phyloP scores from a whole-genome alignment of 2,797 vertebrate genomes.

The Fratercula arctica region DNA sequence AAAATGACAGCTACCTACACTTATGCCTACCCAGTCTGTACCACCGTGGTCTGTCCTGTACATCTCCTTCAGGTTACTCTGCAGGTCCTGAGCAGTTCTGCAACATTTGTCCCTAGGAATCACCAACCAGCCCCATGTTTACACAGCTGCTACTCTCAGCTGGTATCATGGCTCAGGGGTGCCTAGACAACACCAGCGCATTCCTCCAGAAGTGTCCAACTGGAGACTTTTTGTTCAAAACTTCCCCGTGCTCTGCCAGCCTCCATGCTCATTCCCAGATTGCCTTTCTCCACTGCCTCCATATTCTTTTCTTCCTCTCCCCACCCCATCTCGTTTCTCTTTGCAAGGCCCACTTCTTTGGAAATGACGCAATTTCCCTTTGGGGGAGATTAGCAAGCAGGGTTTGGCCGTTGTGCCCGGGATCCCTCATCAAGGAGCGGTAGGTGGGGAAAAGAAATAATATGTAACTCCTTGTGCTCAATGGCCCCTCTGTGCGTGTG shows the following conservation, averaged over 20 bases:
- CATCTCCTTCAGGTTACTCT: background rate
- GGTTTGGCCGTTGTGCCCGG: background rate
- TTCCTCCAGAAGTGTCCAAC: fast-evolving
- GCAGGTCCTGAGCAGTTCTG: background rate
- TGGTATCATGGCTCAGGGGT: no score
- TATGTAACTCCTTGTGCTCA: background rate
- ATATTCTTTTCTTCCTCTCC: background rate
- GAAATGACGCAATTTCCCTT: background rate
- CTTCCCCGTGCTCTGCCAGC: background rate
- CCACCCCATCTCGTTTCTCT: background rate
- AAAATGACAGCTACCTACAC: background rate
- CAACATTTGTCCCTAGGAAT: background rate
- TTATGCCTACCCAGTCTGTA: background rate
- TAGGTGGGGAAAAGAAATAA: background rate
- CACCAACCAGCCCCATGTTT: background rate
- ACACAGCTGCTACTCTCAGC: background rate
- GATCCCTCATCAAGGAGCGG: background rate
- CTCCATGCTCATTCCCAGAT: background rate
- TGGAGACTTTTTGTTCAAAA: background rate
- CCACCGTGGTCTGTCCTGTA: background rate
- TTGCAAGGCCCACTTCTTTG: background rate
- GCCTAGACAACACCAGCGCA: fast-evolving
- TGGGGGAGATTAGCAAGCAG: background rate
- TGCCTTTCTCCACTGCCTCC: background rate
- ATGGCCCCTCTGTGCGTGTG: background rate